Percentiles rank a stretch among this genome's conserved stretches.
These are phyloP conservation scores for Athene noctua DNA, from an alignment of 2,113 vertebrate genomes.

Conservation along the genomic window DNA sequence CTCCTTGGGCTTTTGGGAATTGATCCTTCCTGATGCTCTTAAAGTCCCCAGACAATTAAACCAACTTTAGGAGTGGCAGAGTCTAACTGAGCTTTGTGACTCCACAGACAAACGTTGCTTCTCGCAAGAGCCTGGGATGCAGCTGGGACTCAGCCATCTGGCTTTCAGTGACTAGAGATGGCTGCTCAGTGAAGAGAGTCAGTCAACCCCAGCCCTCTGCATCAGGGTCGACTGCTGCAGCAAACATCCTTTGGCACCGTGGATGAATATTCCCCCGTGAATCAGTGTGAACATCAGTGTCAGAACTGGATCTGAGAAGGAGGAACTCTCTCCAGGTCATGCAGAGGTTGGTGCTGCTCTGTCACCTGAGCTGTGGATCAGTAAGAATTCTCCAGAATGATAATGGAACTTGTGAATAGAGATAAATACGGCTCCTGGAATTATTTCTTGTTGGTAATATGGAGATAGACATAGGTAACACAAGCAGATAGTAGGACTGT, in stretches of 20 bases:
- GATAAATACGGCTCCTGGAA: neutral
- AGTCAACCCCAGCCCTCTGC: neutral
- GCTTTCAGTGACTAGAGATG: neutral
- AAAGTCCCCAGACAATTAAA: neutral
- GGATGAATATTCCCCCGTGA: neutral
- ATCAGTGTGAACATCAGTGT: neutral
- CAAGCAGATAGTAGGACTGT: neutral
- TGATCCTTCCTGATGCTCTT: neutral
- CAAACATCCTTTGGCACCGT: neutral
- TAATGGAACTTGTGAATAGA: neutral
- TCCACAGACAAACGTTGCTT: neutral
- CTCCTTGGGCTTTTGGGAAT: neutral
- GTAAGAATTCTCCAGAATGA: neutral
- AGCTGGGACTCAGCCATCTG: neutral
- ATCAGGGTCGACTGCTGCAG: neutral
- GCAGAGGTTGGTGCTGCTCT: neutral
- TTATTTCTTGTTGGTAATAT: neutral
- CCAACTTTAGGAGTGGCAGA: neutral
- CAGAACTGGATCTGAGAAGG: neutral
- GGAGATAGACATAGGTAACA: neutral
- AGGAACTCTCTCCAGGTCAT: neutral
- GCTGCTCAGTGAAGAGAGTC: neutral
- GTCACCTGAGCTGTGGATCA: neutral
- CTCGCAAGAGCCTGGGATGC: neutral
- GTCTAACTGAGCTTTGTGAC: neutral